Percentiles rank a stretch among this genome's conserved stretches.
These are phyloP conservation scores for Leptothorax acervorum DNA, from an alignment of 2,888 invertebrate genomes.

Conservation along the genomic window DNA sequence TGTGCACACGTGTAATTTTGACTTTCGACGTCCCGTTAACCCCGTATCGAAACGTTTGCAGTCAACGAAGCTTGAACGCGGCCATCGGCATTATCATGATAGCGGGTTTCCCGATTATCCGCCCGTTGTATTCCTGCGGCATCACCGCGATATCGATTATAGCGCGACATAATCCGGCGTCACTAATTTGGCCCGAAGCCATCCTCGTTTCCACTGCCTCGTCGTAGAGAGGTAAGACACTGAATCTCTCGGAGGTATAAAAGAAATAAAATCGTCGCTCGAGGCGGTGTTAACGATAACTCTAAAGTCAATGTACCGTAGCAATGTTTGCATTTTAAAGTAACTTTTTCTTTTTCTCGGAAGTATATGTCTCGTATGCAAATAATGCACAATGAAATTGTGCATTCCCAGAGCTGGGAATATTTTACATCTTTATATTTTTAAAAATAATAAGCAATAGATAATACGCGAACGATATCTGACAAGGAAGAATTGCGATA, in stretches of 20 bases:
- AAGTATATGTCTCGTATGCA: background rate
- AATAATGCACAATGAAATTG: background rate
- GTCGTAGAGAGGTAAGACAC: background rate
- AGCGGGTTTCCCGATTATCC: slow-evolving; percentile 31
- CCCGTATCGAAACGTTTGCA: slow-evolving; percentile 6
- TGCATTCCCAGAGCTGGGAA: too few relatives aligned
- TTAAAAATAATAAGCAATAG: background rate
- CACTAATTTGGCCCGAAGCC: background rate
- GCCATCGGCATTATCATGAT: slow-evolving; percentile 10
- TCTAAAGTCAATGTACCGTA: background rate
- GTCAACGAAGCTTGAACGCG: slow-evolving; percentile 34
- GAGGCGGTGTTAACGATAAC: background rate
- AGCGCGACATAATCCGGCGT: background rate
- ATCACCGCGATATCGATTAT: slow-evolving; percentile 29
- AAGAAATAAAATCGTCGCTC: background rate
- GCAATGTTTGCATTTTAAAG: background rate
- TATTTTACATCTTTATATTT: background rate
- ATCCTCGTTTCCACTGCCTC: background rate
- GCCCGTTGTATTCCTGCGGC: background rate
- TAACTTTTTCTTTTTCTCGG: background rate
- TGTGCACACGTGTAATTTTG: slow-evolving; percentile 3
- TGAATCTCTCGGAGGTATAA: background rate
- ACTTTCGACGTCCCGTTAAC: slow-evolving; percentile 35
- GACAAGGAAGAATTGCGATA: background rate
- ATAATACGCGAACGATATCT: background rate